A percentile compares a stretch with the other conserved stretches of the same genome.
phyloP scores from a whole-genome alignment of 1,140 invertebrate species.

The Frieseomelitta varia region DNA sequence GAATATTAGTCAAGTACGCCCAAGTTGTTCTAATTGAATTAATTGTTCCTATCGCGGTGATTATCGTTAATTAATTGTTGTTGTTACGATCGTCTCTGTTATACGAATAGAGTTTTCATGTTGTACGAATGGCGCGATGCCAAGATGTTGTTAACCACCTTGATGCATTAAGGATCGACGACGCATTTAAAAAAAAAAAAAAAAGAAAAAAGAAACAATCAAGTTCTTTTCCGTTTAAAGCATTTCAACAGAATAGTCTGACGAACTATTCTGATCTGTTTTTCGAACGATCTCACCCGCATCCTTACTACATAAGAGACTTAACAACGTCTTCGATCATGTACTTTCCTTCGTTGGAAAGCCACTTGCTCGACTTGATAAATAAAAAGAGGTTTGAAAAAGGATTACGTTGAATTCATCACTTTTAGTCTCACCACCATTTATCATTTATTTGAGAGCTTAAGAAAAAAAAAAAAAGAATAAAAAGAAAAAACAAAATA shows the following conservation, averaged over 20 bases:
- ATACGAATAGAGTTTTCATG: slow-evolving; percentile 70
- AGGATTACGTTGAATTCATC: slow-evolving; percentile 66
- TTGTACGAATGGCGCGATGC: slow-evolving; percentile 70
- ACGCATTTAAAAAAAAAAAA: background rate
- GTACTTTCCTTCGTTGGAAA: slow-evolving; percentile 70
- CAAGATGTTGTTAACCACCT: slow-evolving; percentile 70
- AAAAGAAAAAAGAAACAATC: background rate
- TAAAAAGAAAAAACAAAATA: background rate
- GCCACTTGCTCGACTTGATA: slow-evolving; percentile 72
- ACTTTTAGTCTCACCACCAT: slow-evolving; percentile 55
- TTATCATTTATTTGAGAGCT: slow-evolving; percentile 52
- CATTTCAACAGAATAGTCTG: background rate
- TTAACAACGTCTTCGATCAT: slow-evolving; percentile 74
- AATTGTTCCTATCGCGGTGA: slow-evolving; percentile 56
- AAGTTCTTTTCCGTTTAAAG: background rate
- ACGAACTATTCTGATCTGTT: background rate
- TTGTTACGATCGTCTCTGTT: slow-evolving; percentile 70
- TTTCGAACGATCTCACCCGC: background rate
- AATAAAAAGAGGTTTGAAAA: slow-evolving; percentile 75
- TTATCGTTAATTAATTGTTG: slow-evolving; percentile 69
- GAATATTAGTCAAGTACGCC: slow-evolving; percentile 49
- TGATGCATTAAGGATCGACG: slow-evolving; percentile 63
- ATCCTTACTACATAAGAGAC: slow-evolving; percentile 67
- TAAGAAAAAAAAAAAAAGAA: background rate
- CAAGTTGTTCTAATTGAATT: slow-evolving; percentile 49